These are phyloP conservation scores for Stercorarius parasiticus DNA, from an alignment of 2,113 vertebrate genomes.

Conservation along the genomic window DNA sequence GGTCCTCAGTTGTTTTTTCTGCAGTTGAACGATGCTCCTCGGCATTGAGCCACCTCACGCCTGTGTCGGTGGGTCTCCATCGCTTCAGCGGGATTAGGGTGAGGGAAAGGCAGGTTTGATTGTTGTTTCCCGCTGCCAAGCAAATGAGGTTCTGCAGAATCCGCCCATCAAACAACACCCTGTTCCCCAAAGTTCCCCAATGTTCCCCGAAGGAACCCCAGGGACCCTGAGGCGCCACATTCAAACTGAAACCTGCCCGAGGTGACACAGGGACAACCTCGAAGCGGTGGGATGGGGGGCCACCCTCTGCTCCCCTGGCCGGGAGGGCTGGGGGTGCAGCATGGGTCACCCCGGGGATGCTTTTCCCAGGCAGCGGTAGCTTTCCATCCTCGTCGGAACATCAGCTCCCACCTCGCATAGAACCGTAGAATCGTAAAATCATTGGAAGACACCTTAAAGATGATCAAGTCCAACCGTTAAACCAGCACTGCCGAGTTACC, in stretches of 20 bases:
- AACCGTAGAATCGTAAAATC: background rate
- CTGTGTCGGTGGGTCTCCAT: background rate
- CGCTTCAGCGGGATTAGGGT: background rate
- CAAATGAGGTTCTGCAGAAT: background rate
- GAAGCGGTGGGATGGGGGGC: background rate
- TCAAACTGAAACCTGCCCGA: background rate
- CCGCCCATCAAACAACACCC: background rate
- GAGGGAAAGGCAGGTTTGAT: background rate
- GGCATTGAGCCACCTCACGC: background rate
- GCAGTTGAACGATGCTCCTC: background rate
- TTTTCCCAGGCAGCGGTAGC: too few relatives aligned
- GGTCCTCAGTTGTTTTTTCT: background rate
- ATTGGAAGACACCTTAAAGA: background rate
- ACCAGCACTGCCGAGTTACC: background rate
- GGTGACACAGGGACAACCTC: background rate
- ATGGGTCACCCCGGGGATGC: background rate
- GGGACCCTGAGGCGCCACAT: accelerated
- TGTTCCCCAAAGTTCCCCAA: too few relatives aligned
- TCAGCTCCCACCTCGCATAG: background rate
- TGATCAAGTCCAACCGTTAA: background rate
- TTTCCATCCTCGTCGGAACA: background rate
- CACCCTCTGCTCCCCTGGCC: accelerated
- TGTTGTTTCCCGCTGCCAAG: background rate
- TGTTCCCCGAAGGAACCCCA: too few relatives aligned
- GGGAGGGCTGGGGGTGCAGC: background rate